These are phyloP conservation scores for Valencia hispanica DNA, from an alignment of 2,797 vertebrate species.

Conservation along the genomic window DNA sequence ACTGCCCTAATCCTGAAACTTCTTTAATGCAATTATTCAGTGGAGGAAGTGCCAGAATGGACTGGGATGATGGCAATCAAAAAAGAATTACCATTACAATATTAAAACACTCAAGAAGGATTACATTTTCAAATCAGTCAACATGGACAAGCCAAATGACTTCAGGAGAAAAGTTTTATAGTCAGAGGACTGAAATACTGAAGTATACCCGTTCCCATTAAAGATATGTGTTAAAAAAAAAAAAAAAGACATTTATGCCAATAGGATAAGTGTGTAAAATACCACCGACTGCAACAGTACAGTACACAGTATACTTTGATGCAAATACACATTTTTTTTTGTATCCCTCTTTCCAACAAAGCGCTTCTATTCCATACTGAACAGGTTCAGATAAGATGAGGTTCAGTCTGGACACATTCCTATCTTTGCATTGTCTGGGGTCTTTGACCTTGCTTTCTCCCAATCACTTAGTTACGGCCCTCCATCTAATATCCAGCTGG, in stretches of 20 bases:
- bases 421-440: constrained; percentile 26
- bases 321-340: neutral
- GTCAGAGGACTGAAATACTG: no score
- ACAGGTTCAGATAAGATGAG: no score
- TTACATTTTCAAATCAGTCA: neutral
- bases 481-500: constrained; percentile 61
- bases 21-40: neutral
- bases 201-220: no score
- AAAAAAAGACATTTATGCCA: neutral
- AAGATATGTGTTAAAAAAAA: neutral
- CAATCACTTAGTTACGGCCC: constrained; percentile 30
- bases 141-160: no score
- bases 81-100: no score
- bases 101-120: no score
- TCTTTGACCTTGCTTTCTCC: constrained; percentile 69
- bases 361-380: constrained; percentile 30
- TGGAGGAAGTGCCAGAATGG: no score
- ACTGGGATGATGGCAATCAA: no score
- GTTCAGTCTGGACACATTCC: constrained; percentile 38
- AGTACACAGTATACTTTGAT: neutral
- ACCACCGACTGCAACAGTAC: neutral
- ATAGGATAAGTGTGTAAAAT: neutral
- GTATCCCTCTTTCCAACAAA: neutral
- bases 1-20: neutral
- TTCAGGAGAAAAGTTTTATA: no score